Base-by-base conservation (phyloP, 1,140 invertebrate species). In the Heliconius hermathena region DNA sequence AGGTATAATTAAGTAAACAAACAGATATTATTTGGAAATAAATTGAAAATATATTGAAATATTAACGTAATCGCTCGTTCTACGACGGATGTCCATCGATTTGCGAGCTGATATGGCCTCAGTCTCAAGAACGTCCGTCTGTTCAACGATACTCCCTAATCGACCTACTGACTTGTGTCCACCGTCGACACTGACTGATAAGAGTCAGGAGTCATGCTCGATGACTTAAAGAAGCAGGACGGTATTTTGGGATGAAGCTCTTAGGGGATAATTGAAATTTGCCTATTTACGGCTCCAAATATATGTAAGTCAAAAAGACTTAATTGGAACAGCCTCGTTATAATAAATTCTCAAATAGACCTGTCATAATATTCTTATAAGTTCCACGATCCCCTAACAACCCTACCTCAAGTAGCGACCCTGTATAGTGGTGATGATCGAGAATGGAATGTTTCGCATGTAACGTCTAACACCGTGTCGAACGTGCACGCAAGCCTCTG, bases 81-180 rank as follows among this genome's bases (percentile, higher is more conserved):
- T 94, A 93, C 90, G 89, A 91, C 87, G 91, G 88, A 91, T 84
- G 73, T 81, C 86, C 85, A 87, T 85, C 88, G 83, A 89, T 84
- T 82, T 88, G 90, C 90, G 86, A 90, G 88, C 88, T 94, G 92
- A 93, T 94, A 94, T 93, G 92, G 92, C 88, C 91, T 93, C 92
- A 94, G 92, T 94, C 92, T 94, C 92, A 93, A 94, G 92, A 94
- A 91, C 89, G 87, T 93, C 90, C 90, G 90, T 89, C 91, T 91
- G 91, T 87, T 89, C 91, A 92, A 92, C 90, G 87, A 90, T 94
- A 92, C 88, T 91, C 88, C 91, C 91, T 93, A 92, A 87, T 90
- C 91, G 90, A 92, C 85, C 91, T 92, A 92, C 89, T 88, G 87
- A 87, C 89, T 90, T 85, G 88, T 83, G 88, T 88, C 74, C 88